Base-by-base conservation (phyloP, 2,888 invertebrate species). In the Halocaridina rubra region DNA sequence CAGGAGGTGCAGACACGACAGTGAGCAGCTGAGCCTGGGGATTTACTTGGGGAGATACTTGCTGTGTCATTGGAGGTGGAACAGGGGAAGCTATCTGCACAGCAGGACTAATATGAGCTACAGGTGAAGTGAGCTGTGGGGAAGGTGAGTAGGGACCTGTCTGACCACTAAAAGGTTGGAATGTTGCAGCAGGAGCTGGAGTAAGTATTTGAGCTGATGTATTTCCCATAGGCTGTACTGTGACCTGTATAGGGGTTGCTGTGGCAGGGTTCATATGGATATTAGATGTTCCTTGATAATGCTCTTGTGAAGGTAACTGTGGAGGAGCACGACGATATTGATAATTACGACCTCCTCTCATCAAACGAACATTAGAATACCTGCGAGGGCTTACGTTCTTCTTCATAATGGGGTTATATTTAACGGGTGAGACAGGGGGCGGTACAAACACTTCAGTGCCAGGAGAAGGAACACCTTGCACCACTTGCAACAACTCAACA, bases 351-450 rank as follows among this genome's bases (percentile, higher is more conserved):
- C 53, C 69, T 1, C 88, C 88, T 57, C 81, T 67, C 53, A 86
- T 53, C n/a, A 88, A 59, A 16, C 85, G 61, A n/a, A 86, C 39
- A 59, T 88, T 88, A 8, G 80, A 81, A 53, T 88, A 88, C 61
- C 88, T 80, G 16, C 86, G 59, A 16, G 85, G 86, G 19, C 80
- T 84, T 72, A 64, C 67, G 69, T 80, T 80, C 64, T 86, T 88
- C 81, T 88, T 88, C 2, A 88, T 72, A 8, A 80, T 61, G 33
- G 86, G 82, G 33, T 71, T 86, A 64, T 78, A 86, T 32, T 86
- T 86, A 8, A 86, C 72, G 5, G 86, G 86, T 7, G 86, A 86
- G 1, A 86, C 80, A 16, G 86, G 76, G 13, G 86, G 86, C 2
- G 86, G 86, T 4, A 86, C 82, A 76, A 86, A 86, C 0, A 82